Conservation (phyloP, 2,888 invertebrate species). For the Protodeltote pygarga region DNA sequence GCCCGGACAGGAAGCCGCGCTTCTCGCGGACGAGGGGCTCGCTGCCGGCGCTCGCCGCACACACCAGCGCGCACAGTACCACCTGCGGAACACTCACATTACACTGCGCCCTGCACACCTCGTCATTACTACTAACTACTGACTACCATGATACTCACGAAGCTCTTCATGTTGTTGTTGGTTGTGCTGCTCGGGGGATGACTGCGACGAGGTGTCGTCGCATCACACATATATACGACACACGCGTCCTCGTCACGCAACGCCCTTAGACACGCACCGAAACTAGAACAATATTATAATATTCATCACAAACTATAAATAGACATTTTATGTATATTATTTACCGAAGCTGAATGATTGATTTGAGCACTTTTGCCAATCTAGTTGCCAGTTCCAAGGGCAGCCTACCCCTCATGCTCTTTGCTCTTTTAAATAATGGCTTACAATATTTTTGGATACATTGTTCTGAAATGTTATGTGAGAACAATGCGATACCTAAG, state of each 20-base stretch:
- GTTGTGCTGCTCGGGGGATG: constrained; percentile 3
- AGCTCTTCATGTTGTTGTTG: constrained; percentile 10
- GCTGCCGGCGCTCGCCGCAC: constrained; percentile 26
- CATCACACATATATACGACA: constrained; percentile 14
- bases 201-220: constrained; percentile 4
- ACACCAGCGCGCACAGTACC: no score
- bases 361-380: no score
- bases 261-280: constrained; percentile 6
- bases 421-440: no score
- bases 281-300: constrained; percentile 17
- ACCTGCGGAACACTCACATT: no score
- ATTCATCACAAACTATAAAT: constrained; percentile 9
- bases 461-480: no score
- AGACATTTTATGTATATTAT: not conserved
- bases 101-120: not conserved
- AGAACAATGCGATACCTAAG: no score
- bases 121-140: no score
- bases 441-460: no score
- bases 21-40: no score
- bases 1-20: no score
- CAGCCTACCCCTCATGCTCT: no score
- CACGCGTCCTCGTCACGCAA: constrained; percentile 1
- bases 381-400: no score
- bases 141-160: constrained; percentile 18
- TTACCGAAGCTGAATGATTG: not conserved